These are phyloP conservation scores for Ophion slaviceki DNA, from an alignment of 2,888 invertebrate species.

Conservation along the genomic window DNA sequence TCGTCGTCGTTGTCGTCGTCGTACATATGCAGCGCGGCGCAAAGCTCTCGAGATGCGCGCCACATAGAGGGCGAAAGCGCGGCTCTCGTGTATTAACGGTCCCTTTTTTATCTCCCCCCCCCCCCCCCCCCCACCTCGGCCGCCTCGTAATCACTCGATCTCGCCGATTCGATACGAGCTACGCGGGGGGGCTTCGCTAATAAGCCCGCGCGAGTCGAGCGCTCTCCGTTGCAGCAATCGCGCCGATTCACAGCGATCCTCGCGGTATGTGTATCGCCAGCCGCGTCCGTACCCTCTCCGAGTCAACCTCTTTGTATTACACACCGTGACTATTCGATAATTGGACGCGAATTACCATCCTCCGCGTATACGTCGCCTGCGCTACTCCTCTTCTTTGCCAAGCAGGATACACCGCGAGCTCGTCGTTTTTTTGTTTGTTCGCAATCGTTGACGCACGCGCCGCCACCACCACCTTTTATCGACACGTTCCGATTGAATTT, in stretches of 20 bases:
- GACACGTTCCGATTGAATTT: no score
- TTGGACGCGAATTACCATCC: conserved; percentile 75
- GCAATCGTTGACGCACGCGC: background rate
- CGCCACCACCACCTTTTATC: no score
- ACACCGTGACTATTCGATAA: conserved; percentile 75
- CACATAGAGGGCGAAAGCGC: background rate
- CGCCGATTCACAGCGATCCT: conserved; percentile 18
- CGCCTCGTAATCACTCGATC: conserved; percentile 55
- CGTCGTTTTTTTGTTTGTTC: background rate
- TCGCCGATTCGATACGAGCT: conserved; percentile 66
- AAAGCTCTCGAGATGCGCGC: background rate
- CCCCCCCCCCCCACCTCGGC: background rate
- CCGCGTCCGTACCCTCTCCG: conserved; percentile 3
- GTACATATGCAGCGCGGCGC: conserved; percentile 35
- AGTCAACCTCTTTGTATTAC: conserved; percentile 75
- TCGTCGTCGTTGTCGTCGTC: conserved; percentile 2
- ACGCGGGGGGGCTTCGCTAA: conserved; percentile 72
- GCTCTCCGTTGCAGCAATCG: background rate
- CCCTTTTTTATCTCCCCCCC: conserved; percentile 43
- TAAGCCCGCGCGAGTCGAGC: conserved; percentile 64
- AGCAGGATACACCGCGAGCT: background rate
- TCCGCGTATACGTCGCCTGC: conserved; percentile 23
- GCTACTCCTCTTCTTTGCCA: background rate
- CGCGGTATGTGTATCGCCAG: background rate
- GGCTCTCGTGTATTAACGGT: conserved; percentile 34